Evolutionary conservation across 2,888 invertebrate species (phyloP).

Genomic region (Rhagophthalmus giganteus): DNA sequence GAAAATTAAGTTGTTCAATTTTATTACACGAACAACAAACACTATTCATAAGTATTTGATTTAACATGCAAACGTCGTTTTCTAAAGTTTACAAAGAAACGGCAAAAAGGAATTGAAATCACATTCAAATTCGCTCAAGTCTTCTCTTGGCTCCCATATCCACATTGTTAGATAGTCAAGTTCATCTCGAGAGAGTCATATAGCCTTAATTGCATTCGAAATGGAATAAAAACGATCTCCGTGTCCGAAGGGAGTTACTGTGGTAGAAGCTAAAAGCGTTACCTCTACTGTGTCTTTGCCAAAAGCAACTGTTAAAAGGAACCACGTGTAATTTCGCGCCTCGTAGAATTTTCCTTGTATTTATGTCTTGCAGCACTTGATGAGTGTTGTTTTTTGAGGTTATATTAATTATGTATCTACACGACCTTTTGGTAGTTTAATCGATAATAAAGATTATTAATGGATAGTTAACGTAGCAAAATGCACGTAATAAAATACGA

Average conservation of each 20-base stretch:
- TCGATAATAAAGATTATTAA: no score
- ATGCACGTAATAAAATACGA: no score
- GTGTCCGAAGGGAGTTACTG: slow-evolving; percentile 19
- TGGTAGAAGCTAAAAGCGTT: slow-evolving; percentile 17
- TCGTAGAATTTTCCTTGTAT: slow-evolving; percentile 23
- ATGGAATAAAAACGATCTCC: slow-evolving; percentile 29
- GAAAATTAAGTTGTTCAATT: no score
- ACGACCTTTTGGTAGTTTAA: no score
- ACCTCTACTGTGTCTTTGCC: slow-evolving; percentile 17
- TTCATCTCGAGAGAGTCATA: slow-evolving; percentile 27
- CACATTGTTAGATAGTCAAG: slow-evolving; percentile 30
- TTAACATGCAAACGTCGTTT: slow-evolving; percentile 27
- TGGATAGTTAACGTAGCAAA: no score
- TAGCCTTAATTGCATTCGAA: slow-evolving; percentile 29
- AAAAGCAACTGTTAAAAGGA: slow-evolving; percentile 30
- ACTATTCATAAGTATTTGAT: slow-evolving; percentile 8
- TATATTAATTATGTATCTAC: no score
- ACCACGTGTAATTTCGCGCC: slow-evolving; percentile 30
- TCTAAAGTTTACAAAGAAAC: slow-evolving; percentile 12
- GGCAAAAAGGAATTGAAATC: slow-evolving; percentile 25
- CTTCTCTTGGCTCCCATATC: slow-evolving; percentile 28
- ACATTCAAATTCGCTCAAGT: slow-evolving; percentile 28
- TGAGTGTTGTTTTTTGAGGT: no score
- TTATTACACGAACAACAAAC: no score
- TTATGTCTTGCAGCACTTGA: no score